Conservation (phyloP, 2,113 vertebrate genomes). For the Pteruthius melanotis region DNA sequence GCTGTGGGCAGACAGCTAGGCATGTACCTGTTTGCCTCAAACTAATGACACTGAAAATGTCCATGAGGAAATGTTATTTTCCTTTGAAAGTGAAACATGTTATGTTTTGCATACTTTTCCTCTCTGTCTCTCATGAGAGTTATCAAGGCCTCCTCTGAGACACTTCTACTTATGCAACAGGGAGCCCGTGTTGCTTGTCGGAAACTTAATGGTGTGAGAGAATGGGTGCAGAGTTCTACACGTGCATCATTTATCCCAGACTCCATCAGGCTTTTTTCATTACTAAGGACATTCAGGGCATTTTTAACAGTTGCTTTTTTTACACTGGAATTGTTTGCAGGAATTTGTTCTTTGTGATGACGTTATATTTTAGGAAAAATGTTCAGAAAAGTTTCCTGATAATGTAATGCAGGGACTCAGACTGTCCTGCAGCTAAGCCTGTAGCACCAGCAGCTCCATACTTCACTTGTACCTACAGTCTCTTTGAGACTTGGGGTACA, state of each 20-base stretch:
- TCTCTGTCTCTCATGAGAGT: conserved; percentile 24
- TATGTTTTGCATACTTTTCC: conserved; percentile 30
- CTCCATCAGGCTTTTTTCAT: neutral
- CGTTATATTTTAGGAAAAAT: neutral
- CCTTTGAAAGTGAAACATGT: conserved; percentile 60
- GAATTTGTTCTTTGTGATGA: neutral
- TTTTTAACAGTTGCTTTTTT: neutral
- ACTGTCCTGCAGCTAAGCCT: neutral
- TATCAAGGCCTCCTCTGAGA: conserved; percentile 15
- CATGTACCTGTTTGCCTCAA: neutral
- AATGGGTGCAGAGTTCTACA: fast-evolving
- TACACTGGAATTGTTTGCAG: neutral
- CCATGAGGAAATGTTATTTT: conserved; percentile 46
- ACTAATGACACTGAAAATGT: neutral
- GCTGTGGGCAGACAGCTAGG: neutral
- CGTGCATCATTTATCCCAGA: neutral
- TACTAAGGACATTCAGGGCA: neutral
- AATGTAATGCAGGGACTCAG: neutral
- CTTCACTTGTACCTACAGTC: neutral
- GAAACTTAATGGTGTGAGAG: fast-evolving
- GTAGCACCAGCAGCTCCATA: neutral
- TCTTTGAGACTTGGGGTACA: neutral
- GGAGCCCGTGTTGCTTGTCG: neutral
- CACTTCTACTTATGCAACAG: neutral
- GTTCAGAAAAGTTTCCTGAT: neutral